phyloP scores from a whole-genome alignment of 2,113 vertebrate species.

The Scomber japonicus region DNA sequence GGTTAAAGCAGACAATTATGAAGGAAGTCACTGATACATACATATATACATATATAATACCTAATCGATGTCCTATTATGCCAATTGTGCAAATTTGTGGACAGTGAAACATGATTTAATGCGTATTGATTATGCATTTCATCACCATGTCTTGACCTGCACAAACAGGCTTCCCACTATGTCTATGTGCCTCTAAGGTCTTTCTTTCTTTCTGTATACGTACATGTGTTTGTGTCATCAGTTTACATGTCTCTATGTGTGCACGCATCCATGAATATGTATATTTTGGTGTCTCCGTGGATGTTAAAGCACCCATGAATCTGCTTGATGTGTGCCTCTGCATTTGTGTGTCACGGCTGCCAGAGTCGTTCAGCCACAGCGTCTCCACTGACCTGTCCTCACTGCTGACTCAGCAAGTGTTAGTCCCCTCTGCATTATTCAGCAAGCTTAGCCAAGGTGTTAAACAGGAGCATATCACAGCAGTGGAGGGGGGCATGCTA shows the following conservation, averaged over 20 bases:
- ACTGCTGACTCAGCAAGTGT: conserved; percentile 72
- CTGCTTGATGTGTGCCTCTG: conserved; percentile 22
- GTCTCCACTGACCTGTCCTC: conserved; percentile 73
- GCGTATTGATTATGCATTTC: conserved; percentile 61
- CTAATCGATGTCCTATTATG: conserved; percentile 6
- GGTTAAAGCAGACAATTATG: neutral
- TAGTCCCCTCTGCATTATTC: conserved; percentile 76
- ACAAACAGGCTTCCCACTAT: conserved; percentile 8
- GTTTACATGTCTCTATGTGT: neutral
- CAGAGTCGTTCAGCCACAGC: conserved; percentile 42
- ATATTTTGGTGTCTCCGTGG: neutral
- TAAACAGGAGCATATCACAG: conserved; percentile 72
- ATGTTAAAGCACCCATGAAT: neutral
- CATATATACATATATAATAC: neutral
- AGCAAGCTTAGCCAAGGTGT: conserved; percentile 72
- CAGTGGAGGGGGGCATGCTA: conserved; percentile 56
- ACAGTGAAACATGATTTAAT: conserved; percentile 47
- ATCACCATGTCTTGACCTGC: conserved; percentile 15
- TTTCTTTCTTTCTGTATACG: too few species aligned
- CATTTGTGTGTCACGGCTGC: conserved; percentile 38
- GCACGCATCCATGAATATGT: neutral
- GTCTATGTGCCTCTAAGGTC: neutral
- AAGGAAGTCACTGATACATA: neutral
- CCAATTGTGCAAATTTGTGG: conserved; percentile 21
- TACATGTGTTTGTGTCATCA: too few species aligned